These are phyloP conservation scores for Delichon dasypus DNA, from an alignment of 2,797 vertebrate species.

Conservation along the genomic window DNA sequence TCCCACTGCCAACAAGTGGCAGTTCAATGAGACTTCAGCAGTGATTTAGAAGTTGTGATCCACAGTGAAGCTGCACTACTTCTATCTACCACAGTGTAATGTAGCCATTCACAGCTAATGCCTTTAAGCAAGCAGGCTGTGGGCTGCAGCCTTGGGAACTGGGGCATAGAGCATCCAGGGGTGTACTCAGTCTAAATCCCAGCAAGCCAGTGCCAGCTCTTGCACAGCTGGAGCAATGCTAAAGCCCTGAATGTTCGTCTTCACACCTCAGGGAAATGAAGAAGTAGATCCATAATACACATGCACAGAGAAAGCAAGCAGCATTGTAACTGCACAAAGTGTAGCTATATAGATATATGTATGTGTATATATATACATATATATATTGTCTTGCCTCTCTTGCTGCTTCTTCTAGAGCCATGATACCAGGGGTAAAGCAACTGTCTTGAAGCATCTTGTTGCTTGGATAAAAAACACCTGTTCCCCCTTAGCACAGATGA, in stretches of 20 bases:
- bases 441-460: background rate
- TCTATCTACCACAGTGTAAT: background rate
- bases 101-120: background rate
- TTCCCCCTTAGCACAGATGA: background rate
- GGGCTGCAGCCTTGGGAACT: background rate
- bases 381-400: background rate
- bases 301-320: background rate
- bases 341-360: background rate
- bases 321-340: background rate
- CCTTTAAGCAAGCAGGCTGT: background rate
- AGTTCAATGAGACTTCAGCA: background rate
- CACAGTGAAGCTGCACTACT: background rate
- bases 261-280: background rate
- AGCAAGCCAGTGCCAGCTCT: background rate
- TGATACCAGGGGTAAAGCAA: background rate
- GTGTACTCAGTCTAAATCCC: background rate
- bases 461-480: background rate
- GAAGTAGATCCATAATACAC: background rate
- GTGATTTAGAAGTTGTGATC: background rate
- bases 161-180: background rate
- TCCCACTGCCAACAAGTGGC: background rate
- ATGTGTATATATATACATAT: background rate
- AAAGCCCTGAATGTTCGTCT: background rate
- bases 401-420: background rate
- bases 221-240: background rate